Evolutionary conservation across 2,113 vertebrate genomes (phyloP), one percentile per base, ranked within the genome.

Genomic region (Misgurnus anguillicaudatus): DNA sequence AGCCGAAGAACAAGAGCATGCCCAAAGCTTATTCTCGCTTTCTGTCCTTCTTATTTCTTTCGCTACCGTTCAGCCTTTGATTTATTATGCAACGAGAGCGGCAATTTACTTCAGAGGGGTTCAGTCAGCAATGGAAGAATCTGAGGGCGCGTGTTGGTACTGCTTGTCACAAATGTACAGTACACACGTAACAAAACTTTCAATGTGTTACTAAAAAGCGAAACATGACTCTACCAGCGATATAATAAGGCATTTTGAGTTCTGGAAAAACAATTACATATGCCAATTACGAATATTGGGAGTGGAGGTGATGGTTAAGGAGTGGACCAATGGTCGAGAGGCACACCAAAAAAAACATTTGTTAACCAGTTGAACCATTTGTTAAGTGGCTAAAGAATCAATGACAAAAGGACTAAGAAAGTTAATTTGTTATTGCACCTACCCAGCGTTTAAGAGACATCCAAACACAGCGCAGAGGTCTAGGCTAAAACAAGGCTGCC

Each of bases 31-130:
- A 74, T 61, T 45, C 71, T 62, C 72, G 36, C n/a, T 21, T 73
- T 72, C 53, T 72, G 38, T 72, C 69, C 42, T 45, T 48, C 66
- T 72, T 39, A 42, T 36, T 75, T 64, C 42, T 64, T 75, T 64
- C 73, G 63, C 62, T 63, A 78, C 67, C 68, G 9, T 55, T 58
- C 48, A 4, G 19, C 72, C 61, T 83, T 69, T 77, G 78, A 80
- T 83, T 83, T 67, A 73, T 72, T 77, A 77, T 77, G 82, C 60
- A 73, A 83, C 78, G 51, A 66, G 60, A 76, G 51, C 74, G 51
- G 61, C 74, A 76, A 64, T 64, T 63, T 53, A 64, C 47, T 64
- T 76, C 74, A 76, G 60, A 53, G 24, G 61, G 14, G 31, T 75
- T 61, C 39, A 75, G 55, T 73, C 70, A 39, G 38, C 0, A 14